Base-by-base conservation (phyloP, 2,113 vertebrate genomes). In the Plecturocebus donacophilus region DNA sequence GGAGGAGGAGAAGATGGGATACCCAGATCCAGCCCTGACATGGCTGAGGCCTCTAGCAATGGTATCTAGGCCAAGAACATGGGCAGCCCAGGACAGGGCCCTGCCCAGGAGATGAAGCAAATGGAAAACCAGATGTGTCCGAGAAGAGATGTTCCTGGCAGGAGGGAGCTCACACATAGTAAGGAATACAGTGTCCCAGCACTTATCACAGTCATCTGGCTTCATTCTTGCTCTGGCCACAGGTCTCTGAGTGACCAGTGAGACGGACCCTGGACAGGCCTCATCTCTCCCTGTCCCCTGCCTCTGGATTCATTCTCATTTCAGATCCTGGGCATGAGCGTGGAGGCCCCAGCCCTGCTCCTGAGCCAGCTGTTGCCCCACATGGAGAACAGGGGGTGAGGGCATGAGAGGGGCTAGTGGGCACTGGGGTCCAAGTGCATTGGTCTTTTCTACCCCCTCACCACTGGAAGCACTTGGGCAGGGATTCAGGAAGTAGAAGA, bases 331-430 rank as follows among this genome's bases (percentile, higher is more conserved):
- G 30, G 64, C 6, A 30, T 66, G 64, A 66, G 35, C 6, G 6
- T 35, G 64, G 32, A 66, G 32, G 13, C 64, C 64, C 32, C 64
- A 35, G 64, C 32, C 64, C 32, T 66, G 32, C 64, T 66, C 30
- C 32, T 66, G 64, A 66, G 30, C 64, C 64, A 35, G 64, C 64
- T 66, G 30, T 30, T 66, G 64, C 30, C 99, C 87, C 98, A 99
- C 85, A 99, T 99, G 98, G 98, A 97, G 96, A 99, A 99, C 76
- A 98, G 99, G 89, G 98, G 99, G 99, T 66, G 87, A 98, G 98
- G 87, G 25, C 30, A 16, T 17, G 35, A 1, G 3, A 17, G 47
- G 25, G 16, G 11, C 9, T 66, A 35, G 32, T 66, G 64, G 91
- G 88, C 5, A 30, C 4, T 25, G 42, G 40, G 21, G 70, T 82